These are phyloP conservation scores for Styela plicata DNA, from an alignment of 23 tunicate genomes.

Conservation along the genomic window DNA sequence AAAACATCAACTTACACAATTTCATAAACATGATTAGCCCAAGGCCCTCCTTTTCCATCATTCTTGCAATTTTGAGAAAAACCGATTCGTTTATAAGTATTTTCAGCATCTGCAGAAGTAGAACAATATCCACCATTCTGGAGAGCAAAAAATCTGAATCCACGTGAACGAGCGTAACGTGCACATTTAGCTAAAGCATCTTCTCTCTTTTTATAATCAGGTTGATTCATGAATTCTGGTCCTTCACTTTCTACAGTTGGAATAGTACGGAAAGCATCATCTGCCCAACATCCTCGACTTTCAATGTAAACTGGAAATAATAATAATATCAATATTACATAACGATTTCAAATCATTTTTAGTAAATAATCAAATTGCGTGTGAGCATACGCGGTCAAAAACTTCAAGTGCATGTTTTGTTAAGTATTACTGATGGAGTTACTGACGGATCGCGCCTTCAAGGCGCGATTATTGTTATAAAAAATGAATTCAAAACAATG, in stretches of 20 bases:
- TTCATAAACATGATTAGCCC: background rate
- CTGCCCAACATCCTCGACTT: background rate
- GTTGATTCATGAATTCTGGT: background rate
- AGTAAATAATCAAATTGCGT: too few relatives aligned
- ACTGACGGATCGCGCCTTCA: too few relatives aligned
- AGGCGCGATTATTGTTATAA: too few relatives aligned
- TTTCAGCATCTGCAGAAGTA: background rate
- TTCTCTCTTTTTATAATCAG: background rate
- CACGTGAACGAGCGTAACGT: background rate
- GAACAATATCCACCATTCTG: background rate
- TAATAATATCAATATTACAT: background rate
- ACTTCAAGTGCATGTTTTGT: too few relatives aligned
- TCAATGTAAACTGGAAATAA: background rate
- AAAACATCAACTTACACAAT: background rate
- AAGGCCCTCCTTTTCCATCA: background rate
- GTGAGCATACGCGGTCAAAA: too few relatives aligned
- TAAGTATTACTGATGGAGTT: too few relatives aligned
- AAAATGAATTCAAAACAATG: too few relatives aligned
- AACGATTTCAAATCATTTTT: too few relatives aligned
- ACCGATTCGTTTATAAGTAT: background rate
- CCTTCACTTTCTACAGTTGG: background rate
- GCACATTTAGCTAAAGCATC: background rate
- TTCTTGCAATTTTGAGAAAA: background rate
- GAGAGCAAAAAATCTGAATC: background rate
- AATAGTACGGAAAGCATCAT: background rate